Evolutionary conservation across 2,797 vertebrate genomes (phyloP).

Genomic region (Lophotriccus pileatus): DNA sequence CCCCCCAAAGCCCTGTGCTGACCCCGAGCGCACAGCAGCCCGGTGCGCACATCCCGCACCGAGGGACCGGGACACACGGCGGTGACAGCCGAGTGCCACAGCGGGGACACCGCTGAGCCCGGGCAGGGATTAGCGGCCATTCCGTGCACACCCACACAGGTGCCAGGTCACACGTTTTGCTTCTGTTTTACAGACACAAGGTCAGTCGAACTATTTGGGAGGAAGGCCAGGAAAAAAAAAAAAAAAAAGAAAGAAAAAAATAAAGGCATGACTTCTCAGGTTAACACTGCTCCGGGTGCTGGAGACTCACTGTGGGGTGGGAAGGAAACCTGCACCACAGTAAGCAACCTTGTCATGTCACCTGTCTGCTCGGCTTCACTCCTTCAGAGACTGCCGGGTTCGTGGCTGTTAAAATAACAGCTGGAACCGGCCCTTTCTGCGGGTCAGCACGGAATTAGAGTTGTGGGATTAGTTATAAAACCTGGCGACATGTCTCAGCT

Average conservation of each 20-base stretch:
- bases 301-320: no score
- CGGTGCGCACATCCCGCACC: neutral
- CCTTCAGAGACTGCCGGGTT: neutral
- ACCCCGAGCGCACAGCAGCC: fast-evolving
- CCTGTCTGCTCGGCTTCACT: neutral
- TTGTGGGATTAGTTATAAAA: conserved; percentile 46
- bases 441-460: conserved; percentile 50
- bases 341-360: fast-evolving
- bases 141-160: neutral
- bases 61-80: neutral
- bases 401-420: neutral
- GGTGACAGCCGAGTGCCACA: neutral
- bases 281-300: neutral
- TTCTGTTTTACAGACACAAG: neutral
- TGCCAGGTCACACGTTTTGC: fast-evolving
- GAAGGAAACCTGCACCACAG: neutral
- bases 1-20: fast-evolving
- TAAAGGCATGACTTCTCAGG: neutral
- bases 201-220: neutral
- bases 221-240: neutral
- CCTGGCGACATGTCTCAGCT: neutral
- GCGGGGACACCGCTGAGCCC: neutral
- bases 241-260: neutral
- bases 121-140: neutral
- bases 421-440: neutral